Conservation (phyloP, 2,797 vertebrate genomes). For the Oreochromis grahami region DNA sequence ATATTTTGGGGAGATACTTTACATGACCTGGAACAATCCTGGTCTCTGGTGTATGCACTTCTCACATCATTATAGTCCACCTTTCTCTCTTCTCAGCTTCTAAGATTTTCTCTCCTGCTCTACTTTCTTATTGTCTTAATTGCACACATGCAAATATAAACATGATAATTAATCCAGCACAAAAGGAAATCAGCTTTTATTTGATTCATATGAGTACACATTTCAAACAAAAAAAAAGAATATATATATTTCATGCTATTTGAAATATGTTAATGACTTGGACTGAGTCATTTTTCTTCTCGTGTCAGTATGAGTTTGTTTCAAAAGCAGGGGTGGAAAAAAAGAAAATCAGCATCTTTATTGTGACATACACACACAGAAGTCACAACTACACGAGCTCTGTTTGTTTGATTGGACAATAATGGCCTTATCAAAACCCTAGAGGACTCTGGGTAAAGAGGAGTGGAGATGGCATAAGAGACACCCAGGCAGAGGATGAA, state of each 20-base stretch:
- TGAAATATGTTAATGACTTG: neutral
- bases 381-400: neutral
- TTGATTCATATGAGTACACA: neutral
- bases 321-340: neutral
- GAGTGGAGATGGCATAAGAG: neutral
- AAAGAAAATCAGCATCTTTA: neutral
- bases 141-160: conserved; percentile 4
- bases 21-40: neutral
- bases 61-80: neutral
- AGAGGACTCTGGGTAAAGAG: conserved; percentile 7
- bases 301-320: neutral
- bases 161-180: conserved; percentile 15
- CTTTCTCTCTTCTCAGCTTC: neutral
- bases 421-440: conserved; percentile 10
- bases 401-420: conserved; percentile 3
- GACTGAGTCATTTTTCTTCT: neutral
- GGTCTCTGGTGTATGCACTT: neutral
- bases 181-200: neutral
- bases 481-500: conserved; percentile 3
- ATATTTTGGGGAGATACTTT: neutral
- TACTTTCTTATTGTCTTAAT: neutral
- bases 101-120: neutral
- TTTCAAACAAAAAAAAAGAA: neutral
- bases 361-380: neutral
- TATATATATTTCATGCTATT: neutral